phyloP scores from a whole-genome alignment of 2,888 invertebrate species.

The Lomographa bimaculata region DNA sequence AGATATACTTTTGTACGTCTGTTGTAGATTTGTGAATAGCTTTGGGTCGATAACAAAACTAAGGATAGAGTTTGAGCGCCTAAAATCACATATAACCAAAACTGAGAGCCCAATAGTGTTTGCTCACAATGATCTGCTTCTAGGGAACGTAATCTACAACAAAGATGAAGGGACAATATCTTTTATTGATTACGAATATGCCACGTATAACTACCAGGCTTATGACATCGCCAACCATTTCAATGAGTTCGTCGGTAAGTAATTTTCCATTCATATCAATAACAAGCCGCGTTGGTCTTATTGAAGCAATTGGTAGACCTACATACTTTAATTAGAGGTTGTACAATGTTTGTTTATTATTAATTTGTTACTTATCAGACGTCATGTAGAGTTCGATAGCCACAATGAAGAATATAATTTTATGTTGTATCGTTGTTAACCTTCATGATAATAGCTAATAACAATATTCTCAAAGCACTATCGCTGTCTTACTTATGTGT shows the following conservation, averaged over 20 bases:
- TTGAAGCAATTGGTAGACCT: too few relatives aligned
- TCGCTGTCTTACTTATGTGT: too few relatives aligned
- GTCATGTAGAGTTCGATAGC: too few relatives aligned
- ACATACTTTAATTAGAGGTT: too few relatives aligned
- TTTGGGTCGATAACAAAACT: conserved; percentile 87
- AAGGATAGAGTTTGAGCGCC: conserved; percentile 86
- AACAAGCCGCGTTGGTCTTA: too few relatives aligned
- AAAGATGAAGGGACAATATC: conserved; percentile 86
- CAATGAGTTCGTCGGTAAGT: conserved; percentile 96
- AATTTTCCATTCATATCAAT: conserved; percentile 1
- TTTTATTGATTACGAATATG: conserved; percentile 99
- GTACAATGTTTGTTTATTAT: not conserved
- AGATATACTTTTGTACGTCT: conserved; percentile 40
- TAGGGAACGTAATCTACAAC: conserved; percentile 96
- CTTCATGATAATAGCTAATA: too few relatives aligned
- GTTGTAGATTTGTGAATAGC: conserved; percentile 86
- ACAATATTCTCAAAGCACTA: too few relatives aligned
- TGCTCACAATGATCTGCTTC: conserved; percentile 98
- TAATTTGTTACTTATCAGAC: too few relatives aligned
- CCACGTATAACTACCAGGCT: conserved; percentile 96
- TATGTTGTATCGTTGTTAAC: too few relatives aligned
- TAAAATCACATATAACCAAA: conserved; percentile 85
- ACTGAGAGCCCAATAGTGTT: conserved; percentile 93
- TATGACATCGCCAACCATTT: conserved; percentile 99
- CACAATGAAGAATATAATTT: too few relatives aligned